A percentile compares a stretch with the other conserved stretches of the same genome.
Evolutionary conservation across 2,888 invertebrate genomes (phyloP).

Genomic region (Onchidella celtica): DNA sequence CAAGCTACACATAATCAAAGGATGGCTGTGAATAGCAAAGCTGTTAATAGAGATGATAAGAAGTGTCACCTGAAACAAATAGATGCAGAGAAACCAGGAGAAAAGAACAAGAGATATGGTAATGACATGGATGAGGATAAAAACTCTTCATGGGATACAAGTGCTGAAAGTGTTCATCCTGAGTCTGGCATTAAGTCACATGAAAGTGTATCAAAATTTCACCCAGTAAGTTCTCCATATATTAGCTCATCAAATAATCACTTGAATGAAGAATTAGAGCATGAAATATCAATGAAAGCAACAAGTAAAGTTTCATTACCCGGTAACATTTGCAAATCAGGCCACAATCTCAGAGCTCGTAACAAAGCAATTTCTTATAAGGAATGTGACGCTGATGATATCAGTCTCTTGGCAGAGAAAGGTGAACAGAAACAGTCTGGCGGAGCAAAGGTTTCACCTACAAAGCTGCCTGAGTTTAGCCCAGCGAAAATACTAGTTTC

Average conservation of each 20-base stretch:
- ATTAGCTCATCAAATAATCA: neutral
- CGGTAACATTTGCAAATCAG: neutral
- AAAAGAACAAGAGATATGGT: neutral
- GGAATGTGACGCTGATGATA: slow-evolving; percentile 6
- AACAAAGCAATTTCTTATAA: slow-evolving; percentile 21
- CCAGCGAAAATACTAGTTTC: too few relatives aligned
- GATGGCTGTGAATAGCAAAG: neutral
- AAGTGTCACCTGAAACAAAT: neutral
- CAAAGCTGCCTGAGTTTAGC: too few relatives aligned
- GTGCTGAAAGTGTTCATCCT: neutral
- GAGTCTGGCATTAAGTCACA: neutral
- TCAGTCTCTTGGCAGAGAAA: neutral
- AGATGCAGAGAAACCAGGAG: neutral
- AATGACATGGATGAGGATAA: neutral
- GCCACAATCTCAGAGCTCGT: neutral
- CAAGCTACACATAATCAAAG: too few relatives aligned
- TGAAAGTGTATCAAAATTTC: neutral
- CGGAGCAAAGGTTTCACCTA: too few relatives aligned
- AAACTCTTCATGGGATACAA: neutral
- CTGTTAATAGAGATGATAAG: too few relatives aligned
- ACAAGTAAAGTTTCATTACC: neutral
- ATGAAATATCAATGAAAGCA: neutral
- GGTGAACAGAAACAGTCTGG: too few relatives aligned
- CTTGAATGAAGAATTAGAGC: neutral
- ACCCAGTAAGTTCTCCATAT: neutral